Conservation (phyloP, 53 echinoderm and acorn worm species). For the Stichopus horrens region DNA sequence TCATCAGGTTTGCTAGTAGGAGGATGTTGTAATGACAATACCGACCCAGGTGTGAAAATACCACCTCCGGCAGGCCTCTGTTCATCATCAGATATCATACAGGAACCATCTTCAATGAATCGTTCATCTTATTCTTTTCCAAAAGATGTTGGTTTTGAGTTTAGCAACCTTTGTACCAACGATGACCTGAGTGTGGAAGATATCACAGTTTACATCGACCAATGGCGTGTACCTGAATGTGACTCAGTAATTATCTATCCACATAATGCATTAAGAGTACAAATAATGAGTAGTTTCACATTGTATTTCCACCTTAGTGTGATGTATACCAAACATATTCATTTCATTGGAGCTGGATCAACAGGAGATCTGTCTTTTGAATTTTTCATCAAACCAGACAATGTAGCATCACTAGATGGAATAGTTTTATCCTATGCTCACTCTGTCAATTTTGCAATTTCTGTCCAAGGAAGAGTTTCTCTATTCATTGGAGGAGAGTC, state of each 20-base stretch:
- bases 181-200: constrained; percentile 41
- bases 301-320: constrained; percentile 62
- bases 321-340: constrained; percentile 57
- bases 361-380: constrained; percentile 68
- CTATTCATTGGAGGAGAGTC: constrained; percentile 58
- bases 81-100: constrained; percentile 16
- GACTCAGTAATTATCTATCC: constrained; percentile 71
- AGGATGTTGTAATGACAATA: constrained; percentile 66
- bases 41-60: neutral
- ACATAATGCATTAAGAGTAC: constrained; percentile 26
- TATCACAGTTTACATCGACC: constrained; percentile 52
- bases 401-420: constrained; percentile 46
- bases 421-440: constrained; percentile 79
- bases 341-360: constrained; percentile 41
- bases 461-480: constrained; percentile 57
- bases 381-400: constrained; percentile 59
- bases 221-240: constrained; percentile 68
- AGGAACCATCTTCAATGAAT: constrained; percentile 59
- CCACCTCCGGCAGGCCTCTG: constrained; percentile 23
- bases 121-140: constrained; percentile 44
- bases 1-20: constrained; percentile 74
- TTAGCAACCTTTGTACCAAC: neutral
- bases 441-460: constrained; percentile 63
- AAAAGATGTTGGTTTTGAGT: constrained; percentile 19
- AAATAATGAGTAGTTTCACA: constrained; percentile 54